These are phyloP conservation scores for Scaptomyza cyrtandrae DNA, from an alignment of 2,888 invertebrate species.

Conservation along the genomic window DNA sequence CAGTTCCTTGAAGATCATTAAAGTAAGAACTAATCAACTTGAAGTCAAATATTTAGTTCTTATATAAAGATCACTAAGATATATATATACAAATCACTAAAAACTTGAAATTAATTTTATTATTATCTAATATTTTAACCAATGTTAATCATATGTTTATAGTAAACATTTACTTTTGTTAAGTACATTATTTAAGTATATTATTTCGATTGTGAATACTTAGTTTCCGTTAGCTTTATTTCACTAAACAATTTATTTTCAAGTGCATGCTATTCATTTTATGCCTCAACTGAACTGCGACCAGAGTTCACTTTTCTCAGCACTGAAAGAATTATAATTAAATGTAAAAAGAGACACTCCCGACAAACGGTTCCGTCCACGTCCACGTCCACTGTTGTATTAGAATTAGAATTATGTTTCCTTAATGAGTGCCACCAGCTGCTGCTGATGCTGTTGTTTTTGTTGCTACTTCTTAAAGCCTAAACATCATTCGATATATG, in stretches of 20 bases:
- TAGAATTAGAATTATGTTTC: slow-evolving; percentile 79
- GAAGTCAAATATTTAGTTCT: too few relatives aligned
- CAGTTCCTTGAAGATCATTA: too few relatives aligned
- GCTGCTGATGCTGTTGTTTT: slow-evolving; percentile 11
- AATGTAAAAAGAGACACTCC: slow-evolving; percentile 70
- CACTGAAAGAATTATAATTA: slow-evolving; percentile 68
- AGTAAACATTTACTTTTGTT: too few relatives aligned
- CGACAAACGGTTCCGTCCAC: slow-evolving; percentile 42
- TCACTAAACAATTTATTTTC: not conserved
- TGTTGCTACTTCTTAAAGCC: not conserved
- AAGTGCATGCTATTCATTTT: slow-evolving; percentile 18
- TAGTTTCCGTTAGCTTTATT: too few relatives aligned
- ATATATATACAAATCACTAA: too few relatives aligned
- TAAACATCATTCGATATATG: slow-evolving; percentile 78
- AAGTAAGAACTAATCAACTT: too few relatives aligned
- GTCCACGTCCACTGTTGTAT: slow-evolving; percentile 12
- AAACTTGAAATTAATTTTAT: too few relatives aligned
- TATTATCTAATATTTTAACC: too few relatives aligned
- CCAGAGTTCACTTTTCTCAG: slow-evolving; percentile 64
- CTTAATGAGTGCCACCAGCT: slow-evolving; percentile 72
- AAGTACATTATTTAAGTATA: too few relatives aligned
- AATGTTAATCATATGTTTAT: too few relatives aligned
- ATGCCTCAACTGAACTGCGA: slow-evolving; percentile 54
- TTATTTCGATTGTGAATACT: too few relatives aligned
- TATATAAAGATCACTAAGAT: too few relatives aligned